Evolutionary conservation across 2,113 vertebrate species (phyloP).

Genomic region (Chaetura pelagica): DNA sequence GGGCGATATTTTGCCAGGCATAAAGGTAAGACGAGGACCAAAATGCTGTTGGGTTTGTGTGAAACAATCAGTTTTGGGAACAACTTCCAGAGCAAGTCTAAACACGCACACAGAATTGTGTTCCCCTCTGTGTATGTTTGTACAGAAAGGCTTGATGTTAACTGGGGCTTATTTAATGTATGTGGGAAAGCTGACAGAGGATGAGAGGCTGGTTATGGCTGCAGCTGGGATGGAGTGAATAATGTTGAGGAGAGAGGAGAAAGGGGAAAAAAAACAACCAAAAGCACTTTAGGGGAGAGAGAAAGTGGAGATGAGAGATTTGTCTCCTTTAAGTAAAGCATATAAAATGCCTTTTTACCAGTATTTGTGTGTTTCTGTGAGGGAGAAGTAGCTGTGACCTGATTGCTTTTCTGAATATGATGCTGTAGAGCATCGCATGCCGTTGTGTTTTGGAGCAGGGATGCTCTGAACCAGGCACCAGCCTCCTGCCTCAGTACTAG

Average conservation of each 20-base stretch:
- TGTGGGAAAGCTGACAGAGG: neutral
- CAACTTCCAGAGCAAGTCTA: neutral
- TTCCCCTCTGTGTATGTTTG: rapidly evolving
- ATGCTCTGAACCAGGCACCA: no score
- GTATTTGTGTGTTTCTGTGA: neutral
- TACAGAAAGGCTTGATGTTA: neutral
- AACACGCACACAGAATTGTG: rapidly evolving
- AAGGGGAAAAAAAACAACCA: neutral
- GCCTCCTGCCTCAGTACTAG: no score
- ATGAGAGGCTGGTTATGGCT: neutral
- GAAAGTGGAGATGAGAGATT: neutral
- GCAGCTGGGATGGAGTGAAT: rapidly evolving
- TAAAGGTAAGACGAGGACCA: conserved; percentile 87
- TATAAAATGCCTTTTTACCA: neutral
- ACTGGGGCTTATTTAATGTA: no score
- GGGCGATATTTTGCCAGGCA: conserved; percentile 99
- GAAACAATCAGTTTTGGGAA: rapidly evolving
- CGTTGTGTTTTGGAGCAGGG: rapidly evolving
- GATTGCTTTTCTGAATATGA: rapidly evolving
- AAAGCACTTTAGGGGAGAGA: neutral
- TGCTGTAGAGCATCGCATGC: rapidly evolving
- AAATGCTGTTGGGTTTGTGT: rapidly evolving
- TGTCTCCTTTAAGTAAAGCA: neutral
- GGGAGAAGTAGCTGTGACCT: neutral
- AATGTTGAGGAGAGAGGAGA: neutral